These are phyloP conservation scores for Saccostrea glomerata DNA, from an alignment of 1,140 invertebrate genomes.

Conservation along the genomic window DNA sequence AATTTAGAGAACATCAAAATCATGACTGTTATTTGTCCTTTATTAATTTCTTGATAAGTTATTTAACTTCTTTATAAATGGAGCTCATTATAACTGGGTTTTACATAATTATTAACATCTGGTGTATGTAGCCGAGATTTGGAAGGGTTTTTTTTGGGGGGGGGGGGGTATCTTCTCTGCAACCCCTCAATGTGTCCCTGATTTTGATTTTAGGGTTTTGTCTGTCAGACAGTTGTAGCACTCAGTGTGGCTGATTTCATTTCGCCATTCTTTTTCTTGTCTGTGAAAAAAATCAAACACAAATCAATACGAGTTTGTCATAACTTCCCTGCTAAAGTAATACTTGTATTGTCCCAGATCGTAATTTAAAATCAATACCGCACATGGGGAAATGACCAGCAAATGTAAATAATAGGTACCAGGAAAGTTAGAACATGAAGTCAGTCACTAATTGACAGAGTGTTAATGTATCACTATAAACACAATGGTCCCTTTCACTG, in stretches of 20 bases:
- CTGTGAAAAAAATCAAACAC: conserved; percentile 84
- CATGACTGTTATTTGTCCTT: too few relatives aligned
- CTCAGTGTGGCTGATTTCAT: conserved; percentile 71
- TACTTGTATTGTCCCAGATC: conserved; percentile 1
- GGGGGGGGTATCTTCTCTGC: too few relatives aligned
- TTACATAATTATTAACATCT: too few relatives aligned
- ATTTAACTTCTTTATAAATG: too few relatives aligned
- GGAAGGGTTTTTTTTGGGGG: too few relatives aligned
- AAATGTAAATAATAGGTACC: not conserved
- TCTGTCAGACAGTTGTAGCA: conserved; percentile 49
- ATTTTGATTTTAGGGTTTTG: too few relatives aligned
- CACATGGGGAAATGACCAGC: not conserved
- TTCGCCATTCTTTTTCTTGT: conserved; percentile 92
- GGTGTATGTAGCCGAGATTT: too few relatives aligned
- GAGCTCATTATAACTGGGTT: too few relatives aligned
- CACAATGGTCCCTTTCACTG: not conserved
- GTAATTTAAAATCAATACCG: conserved; percentile 8
- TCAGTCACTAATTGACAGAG: not conserved
- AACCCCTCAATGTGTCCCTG: too few relatives aligned
- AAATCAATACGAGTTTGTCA: conserved; percentile 36
- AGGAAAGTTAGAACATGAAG: not conserved
- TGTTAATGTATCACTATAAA: not conserved
- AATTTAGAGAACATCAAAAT: too few relatives aligned
- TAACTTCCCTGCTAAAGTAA: conserved; percentile 27
- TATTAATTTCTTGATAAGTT: too few relatives aligned